phyloP scores from a whole-genome alignment of 64 coral and sea anemone species.

The Pocillopora verrucosa region DNA sequence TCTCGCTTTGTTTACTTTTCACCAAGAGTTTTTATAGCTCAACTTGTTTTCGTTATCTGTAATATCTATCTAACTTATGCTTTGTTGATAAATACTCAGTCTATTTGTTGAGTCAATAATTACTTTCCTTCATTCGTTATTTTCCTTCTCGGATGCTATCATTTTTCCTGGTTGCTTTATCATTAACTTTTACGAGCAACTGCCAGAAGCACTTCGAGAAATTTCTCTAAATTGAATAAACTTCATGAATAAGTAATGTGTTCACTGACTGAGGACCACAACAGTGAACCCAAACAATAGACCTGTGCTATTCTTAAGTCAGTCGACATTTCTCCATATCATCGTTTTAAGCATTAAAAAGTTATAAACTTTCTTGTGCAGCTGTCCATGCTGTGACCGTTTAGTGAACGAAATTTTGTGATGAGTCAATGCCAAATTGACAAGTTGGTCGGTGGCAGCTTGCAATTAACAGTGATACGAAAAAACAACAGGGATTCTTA shows the following conservation, averaged over 20 bases:
- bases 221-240: background rate
- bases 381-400: too few relatives aligned
- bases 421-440: too few relatives aligned
- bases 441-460: too few relatives aligned
- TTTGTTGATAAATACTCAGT: background rate
- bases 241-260: background rate
- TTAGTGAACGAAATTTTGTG: too few relatives aligned
- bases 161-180: background rate
- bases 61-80: background rate
- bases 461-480: too few relatives aligned
- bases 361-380: too few relatives aligned
- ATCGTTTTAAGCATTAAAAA: too few relatives aligned
- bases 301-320: too few relatives aligned
- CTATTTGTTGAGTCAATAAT: background rate
- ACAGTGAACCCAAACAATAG: too few relatives aligned
- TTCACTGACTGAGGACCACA: too few relatives aligned
- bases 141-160: background rate
- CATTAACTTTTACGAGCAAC: background rate
- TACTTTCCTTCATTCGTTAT: background rate
- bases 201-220: background rate
- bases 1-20: background rate
- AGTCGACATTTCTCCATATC: too few relatives aligned
- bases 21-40: background rate
- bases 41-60: background rate
- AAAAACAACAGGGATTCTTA: too few relatives aligned